Base-by-base conservation (phyloP, 2,113 vertebrate genomes). In the Syngnathus floridae region DNA sequence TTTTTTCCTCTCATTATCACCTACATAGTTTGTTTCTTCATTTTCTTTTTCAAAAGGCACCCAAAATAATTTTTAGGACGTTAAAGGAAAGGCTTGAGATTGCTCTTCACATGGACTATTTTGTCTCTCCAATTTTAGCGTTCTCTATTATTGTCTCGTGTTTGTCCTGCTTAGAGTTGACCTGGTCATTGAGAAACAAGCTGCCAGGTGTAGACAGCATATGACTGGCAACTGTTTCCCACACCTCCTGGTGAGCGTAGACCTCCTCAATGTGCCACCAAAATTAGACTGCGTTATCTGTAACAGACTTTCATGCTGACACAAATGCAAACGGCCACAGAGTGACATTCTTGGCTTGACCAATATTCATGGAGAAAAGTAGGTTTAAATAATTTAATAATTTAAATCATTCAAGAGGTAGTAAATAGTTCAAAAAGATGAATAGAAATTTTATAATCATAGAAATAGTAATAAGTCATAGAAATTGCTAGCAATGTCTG, bases 191-290 rank as follows among this genome's bases (percentile, higher is more conserved):
- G 62, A 67, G 75, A 79, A 80, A 76, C 74, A 73, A 70, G 35
- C 64, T 73, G 81, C 75, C 80, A 84, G 80, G 74, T 87, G 76
- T 74, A 77, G 84, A 86, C 82, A 84, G 73, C 82, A 86, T 73
- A 78, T 77, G 86, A 86, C 88, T 86, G 82, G 74, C 86, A 89
- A 88, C 84, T 90, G 85, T 89, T 89, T 86, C 87, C 1, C 84
- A 82, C 86, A 89, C 85, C 75, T 74, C 62, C 66, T 56, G 61
- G 66, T 13, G 61, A 83, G 75, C 49, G 40, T 3, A 77, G 74
- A 70, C 82, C 84, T 76, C 72, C 74, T 74, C 76, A 69, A n/a
- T 22, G 80, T 74, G 64, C n/a, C 75, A 82, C 87, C 65, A 43
- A 90, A 46, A 85, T 89, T 86, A 89, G 88, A 74, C 43, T 54